These are phyloP conservation scores for Dryobates pubescens DNA, from an alignment of 2,797 vertebrate species.

Conservation along the genomic window DNA sequence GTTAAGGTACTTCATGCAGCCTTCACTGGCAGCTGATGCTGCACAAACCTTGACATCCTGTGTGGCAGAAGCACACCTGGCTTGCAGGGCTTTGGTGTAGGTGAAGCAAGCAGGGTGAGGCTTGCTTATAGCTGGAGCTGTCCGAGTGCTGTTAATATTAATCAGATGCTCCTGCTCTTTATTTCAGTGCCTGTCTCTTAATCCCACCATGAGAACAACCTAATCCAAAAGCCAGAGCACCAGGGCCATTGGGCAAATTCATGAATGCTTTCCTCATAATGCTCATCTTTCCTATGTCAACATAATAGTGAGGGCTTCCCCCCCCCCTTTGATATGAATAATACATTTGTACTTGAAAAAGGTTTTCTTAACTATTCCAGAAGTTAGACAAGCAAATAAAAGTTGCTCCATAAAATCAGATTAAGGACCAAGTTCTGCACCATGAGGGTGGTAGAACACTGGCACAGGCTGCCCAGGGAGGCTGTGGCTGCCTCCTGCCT, in stretches of 20 bases:
- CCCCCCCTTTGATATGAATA: slow-evolving; percentile 42
- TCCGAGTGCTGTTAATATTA: slow-evolving; percentile 34
- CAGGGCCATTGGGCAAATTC: slow-evolving; percentile 45
- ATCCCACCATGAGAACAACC: slow-evolving; percentile 37
- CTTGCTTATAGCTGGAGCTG: neutral
- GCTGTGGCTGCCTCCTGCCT: too few species aligned
- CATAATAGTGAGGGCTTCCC: neutral
- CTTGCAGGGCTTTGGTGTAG: neutral
- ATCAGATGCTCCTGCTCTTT: slow-evolving; percentile 4
- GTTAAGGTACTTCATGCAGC: neutral
- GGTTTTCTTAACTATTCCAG: neutral
- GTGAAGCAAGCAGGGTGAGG: slow-evolving; percentile 5
- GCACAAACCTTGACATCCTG: neutral
- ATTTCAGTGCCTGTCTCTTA: slow-evolving; percentile 30
- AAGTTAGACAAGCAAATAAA: slow-evolving; percentile 9
- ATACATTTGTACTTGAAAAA: neutral
- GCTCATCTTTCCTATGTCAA: slow-evolving; percentile 44
- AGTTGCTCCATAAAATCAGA: neutral
- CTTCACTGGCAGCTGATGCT: neutral
- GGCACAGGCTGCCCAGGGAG: too few species aligned
- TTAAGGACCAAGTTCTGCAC: neutral
- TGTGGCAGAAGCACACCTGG: neutral
- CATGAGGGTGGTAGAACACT: too few species aligned
- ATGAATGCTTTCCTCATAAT: slow-evolving; percentile 45
- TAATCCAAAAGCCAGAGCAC: neutral